Evolutionary conservation across 2,888 invertebrate genomes (phyloP).

Genomic region (Trimorus sp.): DNA sequence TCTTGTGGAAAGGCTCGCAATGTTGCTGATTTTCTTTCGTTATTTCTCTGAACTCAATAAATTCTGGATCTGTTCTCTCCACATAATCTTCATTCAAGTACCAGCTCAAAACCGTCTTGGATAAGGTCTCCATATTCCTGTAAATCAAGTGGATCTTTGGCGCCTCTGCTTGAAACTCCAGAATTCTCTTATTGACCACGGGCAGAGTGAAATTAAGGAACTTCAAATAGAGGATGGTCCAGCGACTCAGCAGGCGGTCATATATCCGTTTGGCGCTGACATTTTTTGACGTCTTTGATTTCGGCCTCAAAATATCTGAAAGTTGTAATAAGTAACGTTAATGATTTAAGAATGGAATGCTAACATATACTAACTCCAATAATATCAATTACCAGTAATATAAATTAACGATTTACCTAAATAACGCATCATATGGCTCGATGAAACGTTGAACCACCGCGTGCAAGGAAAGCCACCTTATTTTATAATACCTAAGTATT

Average conservation of each 20-base stretch:
- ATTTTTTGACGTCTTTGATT: neutral
- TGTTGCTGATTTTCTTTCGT: conserved; percentile 33
- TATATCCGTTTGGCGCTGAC: conserved; percentile 10
- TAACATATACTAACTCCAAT: no score
- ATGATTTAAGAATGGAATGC: no score
- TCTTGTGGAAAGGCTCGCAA: conserved; percentile 45
- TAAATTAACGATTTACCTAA: no score
- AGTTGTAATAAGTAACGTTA: no score
- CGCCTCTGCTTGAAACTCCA: conserved; percentile 61
- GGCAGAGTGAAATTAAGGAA: conserved; percentile 62
- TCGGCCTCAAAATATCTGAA: conserved; percentile 59
- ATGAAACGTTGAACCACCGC: no score
- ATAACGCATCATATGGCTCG: no score
- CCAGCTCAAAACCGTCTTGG: neutral
- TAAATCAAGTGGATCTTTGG: conserved; percentile 62
- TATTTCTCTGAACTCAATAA: conserved; percentile 33
- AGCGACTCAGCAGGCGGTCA: conserved; percentile 13
- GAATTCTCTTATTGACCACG: conserved; percentile 58
- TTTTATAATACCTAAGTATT: conserved; percentile 68
- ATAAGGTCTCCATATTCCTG: conserved; percentile 30
- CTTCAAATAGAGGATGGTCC: conserved; percentile 43
- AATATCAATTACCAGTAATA: no score
- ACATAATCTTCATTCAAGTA: neutral
- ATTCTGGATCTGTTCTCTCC: conserved; percentile 44
- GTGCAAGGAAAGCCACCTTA: no score